These are phyloP conservation scores for Raja brachyura DNA, from an alignment of 2,113 vertebrate species.

Conservation along the genomic window DNA sequence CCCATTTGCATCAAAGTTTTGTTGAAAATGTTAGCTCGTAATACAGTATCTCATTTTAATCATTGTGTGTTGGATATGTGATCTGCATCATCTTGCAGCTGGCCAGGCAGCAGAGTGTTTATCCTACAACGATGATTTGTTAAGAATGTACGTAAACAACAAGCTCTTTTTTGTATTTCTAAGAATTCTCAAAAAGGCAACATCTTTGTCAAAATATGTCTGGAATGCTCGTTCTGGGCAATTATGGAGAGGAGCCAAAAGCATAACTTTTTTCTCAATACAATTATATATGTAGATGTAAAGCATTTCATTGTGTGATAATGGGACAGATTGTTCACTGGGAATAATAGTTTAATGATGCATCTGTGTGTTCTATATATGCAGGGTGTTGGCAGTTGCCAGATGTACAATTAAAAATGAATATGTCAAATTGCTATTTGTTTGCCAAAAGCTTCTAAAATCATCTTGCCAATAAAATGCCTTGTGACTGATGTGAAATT, in stretches of 20 bases:
- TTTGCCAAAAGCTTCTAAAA: background rate
- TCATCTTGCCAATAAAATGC: background rate
- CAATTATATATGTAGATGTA: background rate
- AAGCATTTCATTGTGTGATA: background rate
- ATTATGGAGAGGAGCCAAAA: background rate
- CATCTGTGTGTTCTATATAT: background rate
- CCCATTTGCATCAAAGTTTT: too few relatives aligned
- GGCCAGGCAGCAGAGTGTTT: background rate
- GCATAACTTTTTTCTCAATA: background rate
- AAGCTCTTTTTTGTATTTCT: background rate
- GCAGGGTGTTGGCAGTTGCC: background rate
- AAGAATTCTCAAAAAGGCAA: background rate
- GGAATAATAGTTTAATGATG: background rate
- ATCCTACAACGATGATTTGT: background rate
- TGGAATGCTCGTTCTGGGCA: background rate
- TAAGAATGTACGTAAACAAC: background rate
- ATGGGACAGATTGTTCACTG: background rate
- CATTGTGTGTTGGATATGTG: background rate
- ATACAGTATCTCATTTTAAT: background rate
- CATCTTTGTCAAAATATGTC: background rate
- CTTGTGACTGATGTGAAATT: background rate
- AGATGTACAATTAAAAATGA: background rate
- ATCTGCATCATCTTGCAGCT: background rate
- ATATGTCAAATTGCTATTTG: background rate
- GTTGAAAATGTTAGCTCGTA: background rate